Percentiles rank a stretch among this genome's conserved stretches.
Evolutionary conservation across 2,888 invertebrate genomes (phyloP).

Genomic region (Catocala nupta): DNA sequence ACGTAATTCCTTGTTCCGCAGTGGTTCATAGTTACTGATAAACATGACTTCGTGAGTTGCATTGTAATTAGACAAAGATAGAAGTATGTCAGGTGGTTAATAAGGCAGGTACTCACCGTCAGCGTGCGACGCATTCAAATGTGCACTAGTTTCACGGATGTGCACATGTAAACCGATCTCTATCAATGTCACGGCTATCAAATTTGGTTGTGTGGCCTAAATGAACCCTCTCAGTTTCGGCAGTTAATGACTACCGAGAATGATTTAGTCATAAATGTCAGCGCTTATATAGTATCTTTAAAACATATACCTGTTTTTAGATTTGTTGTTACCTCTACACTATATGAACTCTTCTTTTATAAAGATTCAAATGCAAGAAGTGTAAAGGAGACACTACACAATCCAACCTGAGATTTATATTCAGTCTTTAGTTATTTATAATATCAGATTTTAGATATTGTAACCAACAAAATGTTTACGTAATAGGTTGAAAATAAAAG

Average conservation of each 20-base stretch:
- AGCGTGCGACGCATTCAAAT: conserved; percentile 50
- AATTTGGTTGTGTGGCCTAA: conserved; percentile 66
- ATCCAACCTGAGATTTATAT: no score
- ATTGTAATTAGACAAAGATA: conserved; percentile 37
- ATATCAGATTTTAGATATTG: no score
- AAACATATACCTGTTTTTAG: not conserved
- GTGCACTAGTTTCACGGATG: conserved; percentile 74
- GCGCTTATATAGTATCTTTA: no score
- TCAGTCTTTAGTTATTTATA: no score
- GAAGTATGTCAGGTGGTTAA: conserved; percentile 66
- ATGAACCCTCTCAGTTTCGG: not conserved
- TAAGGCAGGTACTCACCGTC: conserved; percentile 56
- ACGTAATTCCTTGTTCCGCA: conserved; percentile 1
- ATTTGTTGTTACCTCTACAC: not conserved
- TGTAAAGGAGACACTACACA: no score
- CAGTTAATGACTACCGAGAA: not conserved
- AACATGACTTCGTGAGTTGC: conserved; percentile 26
- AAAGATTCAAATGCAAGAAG: no score
- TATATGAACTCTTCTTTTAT: no score
- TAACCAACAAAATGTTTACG: no score
- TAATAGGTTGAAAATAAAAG: no score
- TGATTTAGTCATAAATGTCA: not conserved
- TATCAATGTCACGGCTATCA: conserved; percentile 78
- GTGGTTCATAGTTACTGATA: conserved; percentile 11
- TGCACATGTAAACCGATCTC: conserved; percentile 73